Conservation (phyloP, 2,113 vertebrate genomes). For the Andinoacara biseriatus region DNA sequence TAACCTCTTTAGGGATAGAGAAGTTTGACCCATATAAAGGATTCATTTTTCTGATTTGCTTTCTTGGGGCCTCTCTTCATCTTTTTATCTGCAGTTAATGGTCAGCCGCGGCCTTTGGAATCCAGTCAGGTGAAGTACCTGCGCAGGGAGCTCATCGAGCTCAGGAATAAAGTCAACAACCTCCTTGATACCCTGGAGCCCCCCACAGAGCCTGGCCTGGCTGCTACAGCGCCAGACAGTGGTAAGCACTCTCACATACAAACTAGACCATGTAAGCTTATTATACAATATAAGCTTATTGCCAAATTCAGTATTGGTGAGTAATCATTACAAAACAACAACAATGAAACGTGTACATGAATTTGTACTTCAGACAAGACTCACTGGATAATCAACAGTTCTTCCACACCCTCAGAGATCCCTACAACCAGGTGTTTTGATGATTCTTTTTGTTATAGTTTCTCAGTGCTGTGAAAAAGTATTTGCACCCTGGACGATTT, state of each 20-base stretch:
- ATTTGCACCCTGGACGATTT: no score
- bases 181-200: constrained; percentile 95
- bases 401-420: no score
- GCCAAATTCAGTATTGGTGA: not conserved
- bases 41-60: not conserved
- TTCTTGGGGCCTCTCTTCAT: not conserved
- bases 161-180: constrained; percentile 97
- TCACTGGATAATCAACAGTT: no score
- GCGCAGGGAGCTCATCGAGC: constrained; percentile 95
- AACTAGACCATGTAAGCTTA: not conserved
- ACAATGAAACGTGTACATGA: not conserved
- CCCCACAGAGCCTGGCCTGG: constrained; percentile 87
- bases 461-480: not conserved
- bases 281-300: not conserved
- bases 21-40: not conserved
- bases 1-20: not conserved
- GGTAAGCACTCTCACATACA: constrained; percentile 76
- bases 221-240: constrained; percentile 83
- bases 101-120: constrained; percentile 95
- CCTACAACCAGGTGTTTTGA: not conserved
- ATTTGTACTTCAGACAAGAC: not conserved
- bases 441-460: not conserved
- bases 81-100: constrained; percentile 87
- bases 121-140: constrained; percentile 98
- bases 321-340: not conserved